Base-by-base conservation (phyloP, 2,888 invertebrate species). In the Melanchra persicariae region DNA sequence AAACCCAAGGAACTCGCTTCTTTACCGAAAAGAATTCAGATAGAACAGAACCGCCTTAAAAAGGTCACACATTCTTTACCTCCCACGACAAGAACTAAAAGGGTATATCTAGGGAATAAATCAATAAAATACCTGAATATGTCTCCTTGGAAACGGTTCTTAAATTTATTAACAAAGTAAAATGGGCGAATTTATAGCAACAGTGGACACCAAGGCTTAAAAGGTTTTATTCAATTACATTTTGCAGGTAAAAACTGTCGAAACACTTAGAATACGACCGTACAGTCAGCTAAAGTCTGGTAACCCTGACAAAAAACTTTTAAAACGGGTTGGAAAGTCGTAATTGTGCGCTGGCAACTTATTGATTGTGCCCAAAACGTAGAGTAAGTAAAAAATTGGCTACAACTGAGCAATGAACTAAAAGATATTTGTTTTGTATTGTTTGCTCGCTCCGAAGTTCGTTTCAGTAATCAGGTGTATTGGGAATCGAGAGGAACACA, bases 391-490 rank as follows among this genome's bases (percentile, higher is more conserved):
- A 74, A 77, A 84, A 76, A 79, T 77, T 76, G 75, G 77, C 79
- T 67, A 72, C 77, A 70, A 69, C 70, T 63, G 77, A 71, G 60
- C 74, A 81, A 24, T 60, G 67, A 81, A 74, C 74, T 82, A 74
- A 79, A 73, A 85, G 74, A 81, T 83, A 81, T 81, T 85, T 76
- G 79, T 81, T 83, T 83, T 79, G 83, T 78, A 81, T 76, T 86
- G 87, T 89, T 88, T 87, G 86, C 86, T 83, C 81, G 84, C 87
- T 85, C 82, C 86, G 77, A 87, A 90, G 87, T 90, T 87, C 87
- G 88, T 88, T 89, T 87, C 81, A 85, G 90, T 92, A 93, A 93
- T 93, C 93, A 93, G 93, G 91, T 93, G 91, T 91, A 91, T 92
- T 87, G 90, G 87, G 87, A 89, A 89, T 90, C 86, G 88, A 87